Conservation (phyloP, 2,113 vertebrate species). For the Takifugu bimaculatus region DNA sequence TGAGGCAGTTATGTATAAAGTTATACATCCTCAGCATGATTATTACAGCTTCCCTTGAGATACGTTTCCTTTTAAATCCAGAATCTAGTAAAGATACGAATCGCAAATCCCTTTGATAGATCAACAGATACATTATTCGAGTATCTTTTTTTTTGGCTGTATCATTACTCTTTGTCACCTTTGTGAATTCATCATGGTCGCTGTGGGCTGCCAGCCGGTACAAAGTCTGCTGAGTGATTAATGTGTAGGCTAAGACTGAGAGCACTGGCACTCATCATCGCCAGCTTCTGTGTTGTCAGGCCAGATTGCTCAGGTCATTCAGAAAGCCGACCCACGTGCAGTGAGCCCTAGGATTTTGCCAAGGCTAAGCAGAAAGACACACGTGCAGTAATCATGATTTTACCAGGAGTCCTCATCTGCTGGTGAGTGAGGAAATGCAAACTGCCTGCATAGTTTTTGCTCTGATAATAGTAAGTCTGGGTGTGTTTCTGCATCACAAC, state of each 20-base stretch:
- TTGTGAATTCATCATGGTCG: background rate
- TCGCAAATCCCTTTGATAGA: slow-evolving; percentile 1
- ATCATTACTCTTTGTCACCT: no score
- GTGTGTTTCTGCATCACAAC: no score
- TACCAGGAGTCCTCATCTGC: no score
- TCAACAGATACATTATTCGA: no score
- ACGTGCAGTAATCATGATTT: no score
- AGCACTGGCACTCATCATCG: slow-evolving; percentile 42
- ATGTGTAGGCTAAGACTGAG: slow-evolving; percentile 37
- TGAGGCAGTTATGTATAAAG: background rate
- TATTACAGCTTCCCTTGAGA: slow-evolving; percentile 12
- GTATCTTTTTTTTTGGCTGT: no score
- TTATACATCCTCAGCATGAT: slow-evolving; percentile 12
- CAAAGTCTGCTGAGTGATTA: slow-evolving; percentile 29
- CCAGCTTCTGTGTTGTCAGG: slow-evolving; percentile 47
- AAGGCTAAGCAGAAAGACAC: no score
- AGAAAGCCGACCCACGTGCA: slow-evolving; percentile 24
- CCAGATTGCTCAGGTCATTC: slow-evolving; percentile 49
- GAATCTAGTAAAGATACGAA: slow-evolving; percentile 42
- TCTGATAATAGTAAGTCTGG: no score
- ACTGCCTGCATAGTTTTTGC: no score
- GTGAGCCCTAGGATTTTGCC: no score
- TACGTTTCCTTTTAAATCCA: slow-evolving; percentile 50
- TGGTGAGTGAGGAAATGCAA: no score
- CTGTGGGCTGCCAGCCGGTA: slow-evolving; percentile 4